Evolutionary conservation across 2,797 vertebrate genomes (phyloP), one percentile per base, ranked within the genome.

Genomic region (Choloepus didactylus): DNA sequence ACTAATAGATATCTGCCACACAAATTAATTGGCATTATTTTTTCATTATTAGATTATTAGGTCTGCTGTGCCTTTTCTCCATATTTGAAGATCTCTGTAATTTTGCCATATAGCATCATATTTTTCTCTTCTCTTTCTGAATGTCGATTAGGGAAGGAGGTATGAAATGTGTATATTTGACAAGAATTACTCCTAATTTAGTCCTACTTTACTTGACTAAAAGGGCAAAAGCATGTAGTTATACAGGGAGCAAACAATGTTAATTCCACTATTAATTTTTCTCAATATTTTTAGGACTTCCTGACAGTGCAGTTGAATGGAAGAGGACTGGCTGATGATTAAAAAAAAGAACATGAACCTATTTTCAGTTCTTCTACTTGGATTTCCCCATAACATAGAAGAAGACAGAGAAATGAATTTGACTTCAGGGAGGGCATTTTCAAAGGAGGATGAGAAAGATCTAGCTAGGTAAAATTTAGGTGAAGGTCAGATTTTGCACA

Each of bases 401-500:
- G 23, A 54, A 2, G 76, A 72, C 31, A 73, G 51, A n/a, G 18
- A 88, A 90, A 86, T 75, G 2, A 1, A 31, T 82, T 66, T 75
- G 29, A 84, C 27, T 83, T 85, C 44, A 31, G 46, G 1, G 41
- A 86, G 14, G 60, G 31, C 31, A 54, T 91, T 83, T 62, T 85
- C 31, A 95, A 87, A 86, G 29, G 18, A 87, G 9, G 31, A 69
- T 64, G 29, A 80, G 56, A 27, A 94, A 89, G 27, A 89, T 81
- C 90, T 59, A 67, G 46, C 21, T 23, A 80, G 64, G 18, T 82
- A 96, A 85, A 90, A 70, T 64, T 94, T 90, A 80, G 9, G 60
- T 66, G 75, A 95, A 92, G 81, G 70, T 97, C 93, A 96, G 62
- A 93, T 89, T 84, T 66, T 89, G 31, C 80, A 91, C 70, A 91